Base-by-base conservation (phyloP, 2,888 invertebrate genomes). In the Ceramica pisi region DNA sequence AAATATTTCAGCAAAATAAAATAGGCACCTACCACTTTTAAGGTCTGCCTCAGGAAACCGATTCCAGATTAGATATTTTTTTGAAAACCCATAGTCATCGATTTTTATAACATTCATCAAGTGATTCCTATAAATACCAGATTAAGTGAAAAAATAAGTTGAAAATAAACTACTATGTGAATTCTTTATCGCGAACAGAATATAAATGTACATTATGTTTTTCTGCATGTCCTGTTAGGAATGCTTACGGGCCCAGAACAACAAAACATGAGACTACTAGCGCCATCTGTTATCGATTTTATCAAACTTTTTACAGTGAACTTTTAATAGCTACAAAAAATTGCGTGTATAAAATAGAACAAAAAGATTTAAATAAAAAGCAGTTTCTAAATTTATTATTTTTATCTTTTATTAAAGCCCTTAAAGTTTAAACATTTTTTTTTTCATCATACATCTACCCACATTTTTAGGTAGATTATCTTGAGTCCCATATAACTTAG, bases 261-360 rank as follows among this genome's bases (percentile, higher is more conserved):
- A 16, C 44, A 16, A 44, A 46, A 19, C 7, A 19, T 19, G 1
- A 1, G 10, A 69, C 71, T 55, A 72, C 62, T 83, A 75, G 1
- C 59, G 84, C 84, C 84, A 84, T 85, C 81, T 82, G 35, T 67
- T 80, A 68, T 73, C 60, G 48, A 1, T 50, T 73, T 71, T 62
- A 14, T 14, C 1, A 21, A 74, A 80, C 80, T 69, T 62, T 53
- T 41, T 61, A 35, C 12, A 1, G 3, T 16, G 1, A 67, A 19
- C 8, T 26, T 2, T 57, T 31, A 2, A 26, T 35, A 7, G n/a
- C n/a, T 7, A 14, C 14, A 4, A 26, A 26, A 2, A 26, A 26
- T 26, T 26, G 31, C 6, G 31, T 31, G 31, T 31, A 31, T 31
- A 5, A 31, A 31, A 31, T 41, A 10, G 10, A 12, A 41, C 9